Percentiles rank a stretch among this genome's conserved stretches.
These are phyloP conservation scores for Caenorhabditis latens DNA, from an alignment of 1,140 invertebrate genomes.

Conservation along the genomic window DNA sequence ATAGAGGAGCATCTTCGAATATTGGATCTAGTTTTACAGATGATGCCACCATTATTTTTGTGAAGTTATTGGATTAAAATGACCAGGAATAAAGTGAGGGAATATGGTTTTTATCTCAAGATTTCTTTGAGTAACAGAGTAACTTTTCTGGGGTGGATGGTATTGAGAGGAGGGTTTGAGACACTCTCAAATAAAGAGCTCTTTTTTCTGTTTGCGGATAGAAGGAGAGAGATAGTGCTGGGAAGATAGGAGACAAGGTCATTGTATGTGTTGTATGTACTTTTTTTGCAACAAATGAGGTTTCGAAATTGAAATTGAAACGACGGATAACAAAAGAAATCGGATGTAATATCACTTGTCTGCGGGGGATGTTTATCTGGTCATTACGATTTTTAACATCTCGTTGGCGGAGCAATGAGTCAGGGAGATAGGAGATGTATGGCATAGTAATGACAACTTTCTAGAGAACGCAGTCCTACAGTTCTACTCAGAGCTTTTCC, in stretches of 20 bases:
- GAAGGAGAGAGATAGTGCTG: not conserved
- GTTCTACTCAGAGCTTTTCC: no score
- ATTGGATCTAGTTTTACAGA: constrained; percentile 36
- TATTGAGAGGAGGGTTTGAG: not conserved
- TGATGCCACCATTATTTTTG: constrained; percentile 27
- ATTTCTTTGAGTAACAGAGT: not conserved
- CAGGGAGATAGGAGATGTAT: no score
- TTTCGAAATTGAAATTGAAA: not conserved
- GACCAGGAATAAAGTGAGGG: not conserved
- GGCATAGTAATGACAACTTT: no score
- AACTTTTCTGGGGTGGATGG: not conserved
- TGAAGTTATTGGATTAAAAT: not conserved
- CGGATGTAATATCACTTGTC: not conserved
- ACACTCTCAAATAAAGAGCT: not conserved
- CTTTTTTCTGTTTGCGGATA: not conserved
- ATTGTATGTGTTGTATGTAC: not conserved
- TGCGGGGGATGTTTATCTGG: constrained; percentile 16
- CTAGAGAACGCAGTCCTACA: no score
- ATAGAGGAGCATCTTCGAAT: constrained; percentile 24
- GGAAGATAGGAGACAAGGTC: not conserved
- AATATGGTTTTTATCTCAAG: not conserved
- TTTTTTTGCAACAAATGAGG: not conserved
- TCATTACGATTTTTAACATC: not conserved
- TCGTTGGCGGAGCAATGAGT: no score
- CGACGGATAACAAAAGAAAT: not conserved